These are phyloP conservation scores for Asteroscopus sphinx DNA, from an alignment of 2,888 invertebrate species.

Conservation along the genomic window DNA sequence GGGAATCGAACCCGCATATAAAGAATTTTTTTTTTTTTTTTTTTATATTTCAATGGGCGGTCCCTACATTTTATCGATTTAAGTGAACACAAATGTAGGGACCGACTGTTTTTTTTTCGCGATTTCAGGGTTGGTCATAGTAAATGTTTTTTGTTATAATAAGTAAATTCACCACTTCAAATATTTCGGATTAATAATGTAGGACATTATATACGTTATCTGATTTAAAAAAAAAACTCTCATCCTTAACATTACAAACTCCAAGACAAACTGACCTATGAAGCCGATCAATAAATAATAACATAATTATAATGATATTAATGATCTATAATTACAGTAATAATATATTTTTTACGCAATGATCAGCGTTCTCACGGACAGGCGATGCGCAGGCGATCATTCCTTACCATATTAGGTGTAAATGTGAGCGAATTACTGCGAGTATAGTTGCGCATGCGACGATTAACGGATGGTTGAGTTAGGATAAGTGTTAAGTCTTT, in stretches of 20 bases:
- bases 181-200: no score
- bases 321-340: constrained; percentile 47
- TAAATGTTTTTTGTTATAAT: no score
- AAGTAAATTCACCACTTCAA: no score
- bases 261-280: constrained; percentile 35
- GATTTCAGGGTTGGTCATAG: no score
- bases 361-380: constrained; percentile 37
- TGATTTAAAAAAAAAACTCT: no score
- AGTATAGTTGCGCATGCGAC: neutral
- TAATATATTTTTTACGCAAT: constrained; percentile 41
- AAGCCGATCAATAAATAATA: constrained; percentile 32
- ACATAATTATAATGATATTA: constrained; percentile 40
- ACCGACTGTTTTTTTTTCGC: no score
- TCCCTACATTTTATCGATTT: no score
- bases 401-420: constrained; percentile 43
- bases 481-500: constrained; percentile 19
- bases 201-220: no score
- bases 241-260: constrained; percentile 21
- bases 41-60: no score
- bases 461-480: constrained; percentile 10
- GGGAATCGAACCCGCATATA: no score
- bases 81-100: no score
- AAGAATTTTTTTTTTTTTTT: no score
- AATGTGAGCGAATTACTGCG: constrained; percentile 35
- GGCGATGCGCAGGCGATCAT: constrained; percentile 30